Evolutionary conservation across 2,888 invertebrate genomes (phyloP), one percentile per base, ranked within the genome.

Genomic region (Lepas anatifera): DNA sequence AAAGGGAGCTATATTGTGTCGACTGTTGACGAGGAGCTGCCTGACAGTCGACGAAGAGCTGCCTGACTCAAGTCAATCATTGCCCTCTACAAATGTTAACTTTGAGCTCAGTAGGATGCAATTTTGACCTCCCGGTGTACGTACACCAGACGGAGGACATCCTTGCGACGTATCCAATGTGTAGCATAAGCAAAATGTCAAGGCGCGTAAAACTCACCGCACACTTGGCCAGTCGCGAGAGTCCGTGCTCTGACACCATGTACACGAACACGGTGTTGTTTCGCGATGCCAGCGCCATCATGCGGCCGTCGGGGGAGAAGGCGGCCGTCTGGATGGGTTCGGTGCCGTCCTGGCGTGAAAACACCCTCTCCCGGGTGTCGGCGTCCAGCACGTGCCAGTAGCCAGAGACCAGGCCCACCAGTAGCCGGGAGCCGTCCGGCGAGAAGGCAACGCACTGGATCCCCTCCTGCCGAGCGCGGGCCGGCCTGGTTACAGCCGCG

Each of bases 211-310:
- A 69, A 80, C 87, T 86, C 80, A 94, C 94, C 82, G 88, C 84
- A 79, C 95, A 95, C 77, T 90, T 86, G 52, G 94, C 94, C 73
- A 92, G 85, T 72, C 92, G 84, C 74, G 87, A 87, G 81, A 89
- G 93, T 75, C 90, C 87, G 75, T 84, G 85, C 72, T 90, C 90
- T 69, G 86, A 85, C 6, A 90, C 89, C 80, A 92, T 88, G 82
- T 95, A 94, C 73, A 95, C 84, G 81, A 95, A 95, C 77, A 95
- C 88, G 79, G 87, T 87, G 84, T 92, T 93, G 81, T 95, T 95
- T 18, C 92, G 83, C 0, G 92, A 94, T 10, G 94, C 95, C 68
- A 94, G 80, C 18, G 94, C 95, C 70, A 95, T 81, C 77, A 88
- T 81, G 73, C 83, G 83, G 73, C 92, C 92, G 83, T 93, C 89